Percentiles rank a stretch among this genome's conserved stretches.
Evolutionary conservation across 2,888 invertebrate species (phyloP).

Genomic region (Trissolcus brochymenae): DNA sequence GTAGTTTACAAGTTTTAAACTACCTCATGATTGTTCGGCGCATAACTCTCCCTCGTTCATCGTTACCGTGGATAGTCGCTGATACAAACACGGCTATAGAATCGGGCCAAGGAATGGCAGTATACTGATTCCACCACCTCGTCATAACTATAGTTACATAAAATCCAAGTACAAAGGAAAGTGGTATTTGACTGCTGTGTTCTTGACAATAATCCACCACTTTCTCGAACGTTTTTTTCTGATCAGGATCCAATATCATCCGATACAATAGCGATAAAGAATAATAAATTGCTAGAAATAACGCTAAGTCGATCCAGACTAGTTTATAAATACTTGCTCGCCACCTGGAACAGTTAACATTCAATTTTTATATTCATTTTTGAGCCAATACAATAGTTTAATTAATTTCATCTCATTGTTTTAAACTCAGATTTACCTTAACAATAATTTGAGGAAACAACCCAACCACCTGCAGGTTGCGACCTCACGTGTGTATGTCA

Average conservation of each 20-base stretch:
- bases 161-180: slow-evolving; percentile 95
- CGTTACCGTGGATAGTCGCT: slow-evolving; percentile 79
- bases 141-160: slow-evolving; percentile 95
- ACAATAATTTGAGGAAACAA: slow-evolving; percentile 89
- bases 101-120: slow-evolving; percentile 80
- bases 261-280: slow-evolving; percentile 87
- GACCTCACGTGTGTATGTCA: slow-evolving; percentile 90
- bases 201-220: slow-evolving; percentile 90
- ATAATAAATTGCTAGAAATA: slow-evolving; percentile 88
- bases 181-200: slow-evolving; percentile 91
- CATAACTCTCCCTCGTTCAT: slow-evolving; percentile 79
- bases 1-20: slow-evolving; percentile 6
- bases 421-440: slow-evolving; percentile 80
- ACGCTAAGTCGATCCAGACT: slow-evolving; percentile 91
- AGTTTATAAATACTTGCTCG: slow-evolving; percentile 96
- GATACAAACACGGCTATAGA: slow-evolving; percentile 79
- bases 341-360: slow-evolving; percentile 84
- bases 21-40: slow-evolving; percentile 78
- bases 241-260: slow-evolving; percentile 81
- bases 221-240: slow-evolving; percentile 88
- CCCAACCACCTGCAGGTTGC: slow-evolving; percentile 91
- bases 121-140: slow-evolving; percentile 86
- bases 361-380: not conserved
- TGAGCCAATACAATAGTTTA: not conserved
- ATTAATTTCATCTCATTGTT: not conserved